phyloP scores from a whole-genome alignment of 2,797 vertebrate species.

The Etheostoma nigrum region DNA sequence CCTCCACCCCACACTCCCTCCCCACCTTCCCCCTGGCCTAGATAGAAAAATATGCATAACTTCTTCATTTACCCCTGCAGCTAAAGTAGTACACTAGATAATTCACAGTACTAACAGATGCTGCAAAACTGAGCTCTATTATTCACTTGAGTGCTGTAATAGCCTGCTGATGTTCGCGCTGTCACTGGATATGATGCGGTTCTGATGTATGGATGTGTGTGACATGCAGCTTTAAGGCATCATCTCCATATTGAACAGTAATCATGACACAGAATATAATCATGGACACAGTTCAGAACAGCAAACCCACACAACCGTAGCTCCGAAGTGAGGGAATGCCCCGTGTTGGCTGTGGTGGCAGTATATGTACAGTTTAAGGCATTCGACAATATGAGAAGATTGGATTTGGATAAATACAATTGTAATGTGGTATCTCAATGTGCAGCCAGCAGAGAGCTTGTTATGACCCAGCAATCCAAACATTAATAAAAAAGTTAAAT shows the following conservation, averaged over 20 bases:
- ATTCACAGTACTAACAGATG: conserved; percentile 57
- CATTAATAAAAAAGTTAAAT: conserved; percentile 64
- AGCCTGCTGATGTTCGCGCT: conserved; percentile 23
- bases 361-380: conserved; percentile 21
- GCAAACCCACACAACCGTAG: not conserved
- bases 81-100: conserved; percentile 48
- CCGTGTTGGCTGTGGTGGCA: conserved; percentile 4
- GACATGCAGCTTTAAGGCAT: conserved; percentile 20
- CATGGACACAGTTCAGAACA: conserved; percentile 9
- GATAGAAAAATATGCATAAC: conserved; percentile 76
- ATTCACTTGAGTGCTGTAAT: conserved; percentile 38
- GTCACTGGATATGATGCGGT: conserved; percentile 22
- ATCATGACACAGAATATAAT: conserved; percentile 30
- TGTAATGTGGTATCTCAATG: conserved; percentile 40
- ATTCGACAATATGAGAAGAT: conserved; percentile 24
- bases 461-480: conserved; percentile 65
- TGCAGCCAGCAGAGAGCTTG: conserved; percentile 48
- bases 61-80: conserved; percentile 67
- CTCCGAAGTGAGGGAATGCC: conserved; percentile 19
- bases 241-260: conserved; percentile 47
- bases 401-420: conserved; percentile 50
- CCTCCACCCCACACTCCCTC: conserved; percentile 13
- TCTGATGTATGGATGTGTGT: conserved; percentile 31
- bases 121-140: conserved; percentile 40
- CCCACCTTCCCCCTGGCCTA: conserved; percentile 70